phyloP scores from a whole-genome alignment of 2,888 invertebrate species.

The Alitta virens region DNA sequence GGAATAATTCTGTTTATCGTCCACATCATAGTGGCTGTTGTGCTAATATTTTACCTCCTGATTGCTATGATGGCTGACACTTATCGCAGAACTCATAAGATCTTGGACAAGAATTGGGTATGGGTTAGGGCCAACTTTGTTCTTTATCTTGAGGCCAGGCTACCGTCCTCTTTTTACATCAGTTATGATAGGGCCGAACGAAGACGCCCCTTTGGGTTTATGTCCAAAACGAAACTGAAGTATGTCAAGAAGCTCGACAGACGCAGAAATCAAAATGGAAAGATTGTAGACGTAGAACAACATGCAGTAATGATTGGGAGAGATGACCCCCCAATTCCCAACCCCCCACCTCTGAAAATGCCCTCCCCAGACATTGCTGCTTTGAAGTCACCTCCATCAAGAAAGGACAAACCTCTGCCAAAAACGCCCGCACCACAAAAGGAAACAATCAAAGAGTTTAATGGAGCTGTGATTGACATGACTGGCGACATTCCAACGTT shows the following conservation, averaged over 20 bases:
- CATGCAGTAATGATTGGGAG: constrained; percentile 5
- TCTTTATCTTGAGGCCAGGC: constrained; percentile 5
- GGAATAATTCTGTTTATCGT: constrained; percentile 4
- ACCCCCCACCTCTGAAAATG: not conserved
- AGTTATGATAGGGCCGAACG: not conserved
- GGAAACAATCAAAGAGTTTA: no score
- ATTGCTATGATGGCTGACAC: constrained; percentile 11
- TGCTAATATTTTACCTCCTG: constrained; percentile 5
- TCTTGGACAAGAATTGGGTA: constrained; percentile 1
- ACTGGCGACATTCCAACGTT: no score
- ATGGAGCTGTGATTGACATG: no score
- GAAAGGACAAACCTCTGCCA: no score
- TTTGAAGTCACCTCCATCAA: no score
- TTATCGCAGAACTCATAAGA: not conserved
- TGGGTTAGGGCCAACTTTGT: constrained; percentile 5
- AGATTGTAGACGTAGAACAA: not conserved
- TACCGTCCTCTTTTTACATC: constrained; percentile 5
- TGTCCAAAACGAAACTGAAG: not conserved
- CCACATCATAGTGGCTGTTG: not conserved
- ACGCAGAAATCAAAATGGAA: not conserved
- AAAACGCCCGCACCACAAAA: no score
- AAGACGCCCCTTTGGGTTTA: not conserved
- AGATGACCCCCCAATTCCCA: constrained; percentile 3
- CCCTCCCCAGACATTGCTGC: no score
- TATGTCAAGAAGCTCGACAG: not conserved